phyloP scores from a whole-genome alignment of 2,113 vertebrate genomes.

The Mobula hypostoma region DNA sequence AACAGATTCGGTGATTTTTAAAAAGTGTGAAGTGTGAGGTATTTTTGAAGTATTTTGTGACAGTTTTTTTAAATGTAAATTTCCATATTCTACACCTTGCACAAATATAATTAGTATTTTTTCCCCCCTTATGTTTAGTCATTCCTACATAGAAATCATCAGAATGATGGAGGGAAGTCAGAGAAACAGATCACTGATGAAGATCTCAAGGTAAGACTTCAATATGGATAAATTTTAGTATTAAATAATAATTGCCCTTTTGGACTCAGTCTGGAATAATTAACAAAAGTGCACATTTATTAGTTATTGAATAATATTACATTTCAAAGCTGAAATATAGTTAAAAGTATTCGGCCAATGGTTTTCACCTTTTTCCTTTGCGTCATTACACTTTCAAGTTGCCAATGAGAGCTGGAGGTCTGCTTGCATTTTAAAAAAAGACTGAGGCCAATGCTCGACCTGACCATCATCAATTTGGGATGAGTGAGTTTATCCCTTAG shows the following conservation, averaged over 20 bases:
- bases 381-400: no score
- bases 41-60: neutral
- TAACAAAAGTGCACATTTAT: no score
- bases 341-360: no score
- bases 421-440: no score
- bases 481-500: no score
- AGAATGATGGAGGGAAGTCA: conserved; percentile 73
- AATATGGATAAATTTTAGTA: neutral
- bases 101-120: neutral
- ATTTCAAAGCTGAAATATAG: no score
- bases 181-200: conserved; percentile 90
- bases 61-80: neutral
- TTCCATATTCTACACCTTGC: neutral
- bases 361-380: no score
- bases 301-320: no score
- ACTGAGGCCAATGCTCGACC: no score
- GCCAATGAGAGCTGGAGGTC: no score
- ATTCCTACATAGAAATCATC: conserved; percentile 84
- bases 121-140: conserved; percentile 60
- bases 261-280: neutral
- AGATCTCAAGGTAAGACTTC: conserved; percentile 77
- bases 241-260: neutral
- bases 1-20: neutral
- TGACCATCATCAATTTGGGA: no score
- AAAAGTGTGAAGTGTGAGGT: neutral